Conservation (phyloP, 2,113 vertebrate genomes). For the Illadopsis cleaveri region DNA sequence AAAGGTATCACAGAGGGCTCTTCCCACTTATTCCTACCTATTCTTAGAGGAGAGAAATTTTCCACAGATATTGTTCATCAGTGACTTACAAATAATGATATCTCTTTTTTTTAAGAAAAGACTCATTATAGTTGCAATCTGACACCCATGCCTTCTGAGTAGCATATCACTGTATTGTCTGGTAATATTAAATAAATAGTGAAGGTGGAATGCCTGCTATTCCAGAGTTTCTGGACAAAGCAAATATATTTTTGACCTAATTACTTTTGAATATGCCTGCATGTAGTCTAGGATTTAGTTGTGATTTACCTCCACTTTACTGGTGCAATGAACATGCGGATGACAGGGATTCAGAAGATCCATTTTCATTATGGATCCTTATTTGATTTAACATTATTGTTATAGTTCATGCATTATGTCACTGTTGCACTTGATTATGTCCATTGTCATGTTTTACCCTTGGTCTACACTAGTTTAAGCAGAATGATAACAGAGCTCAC, state of each 20-base stretch:
- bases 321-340: neutral
- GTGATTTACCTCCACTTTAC: neutral
- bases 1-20: neutral
- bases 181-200: neutral
- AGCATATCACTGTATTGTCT: neutral
- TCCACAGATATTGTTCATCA: neutral
- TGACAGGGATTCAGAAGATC: neutral
- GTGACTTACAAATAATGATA: neutral
- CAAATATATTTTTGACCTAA: neutral
- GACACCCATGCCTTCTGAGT: neutral
- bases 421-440: neutral
- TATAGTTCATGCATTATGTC: neutral
- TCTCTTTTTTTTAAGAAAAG: neutral
- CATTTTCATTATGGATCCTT: neutral
- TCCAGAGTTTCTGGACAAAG: neutral
- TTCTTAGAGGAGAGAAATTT: neutral
- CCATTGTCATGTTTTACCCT: neutral
- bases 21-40: neutral
- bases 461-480: neutral
- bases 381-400: neutral
- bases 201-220: neutral
- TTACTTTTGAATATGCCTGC: neutral
- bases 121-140: neutral
- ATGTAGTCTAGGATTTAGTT: neutral
- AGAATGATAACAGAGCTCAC: neutral